Evolutionary conservation across 2,797 vertebrate species (phyloP).

Genomic region (Adrianichthys oophorus): DNA sequence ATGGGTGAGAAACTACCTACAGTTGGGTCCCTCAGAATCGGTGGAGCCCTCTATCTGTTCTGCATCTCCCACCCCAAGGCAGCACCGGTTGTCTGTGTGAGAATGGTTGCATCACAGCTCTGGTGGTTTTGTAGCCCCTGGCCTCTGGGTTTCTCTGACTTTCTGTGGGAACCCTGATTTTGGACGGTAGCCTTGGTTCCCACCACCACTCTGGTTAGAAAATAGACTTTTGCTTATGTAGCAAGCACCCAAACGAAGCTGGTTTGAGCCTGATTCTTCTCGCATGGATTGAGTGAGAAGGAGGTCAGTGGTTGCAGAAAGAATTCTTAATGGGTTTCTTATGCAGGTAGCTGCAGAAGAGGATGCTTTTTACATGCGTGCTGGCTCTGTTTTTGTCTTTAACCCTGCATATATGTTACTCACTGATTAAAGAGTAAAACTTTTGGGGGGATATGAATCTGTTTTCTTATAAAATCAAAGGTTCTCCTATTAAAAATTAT

Average conservation of each 20-base stretch:
- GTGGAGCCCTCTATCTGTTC: constrained; percentile 32
- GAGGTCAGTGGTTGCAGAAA: constrained; percentile 65
- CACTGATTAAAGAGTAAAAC: constrained; percentile 33
- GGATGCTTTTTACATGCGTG: constrained; percentile 71
- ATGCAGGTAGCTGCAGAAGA: constrained; percentile 76
- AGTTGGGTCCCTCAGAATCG: constrained; percentile 56
- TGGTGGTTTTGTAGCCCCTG: constrained; percentile 73
- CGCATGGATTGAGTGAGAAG: constrained; percentile 63
- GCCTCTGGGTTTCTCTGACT: constrained; percentile 72
- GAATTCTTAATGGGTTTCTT: constrained; percentile 74
- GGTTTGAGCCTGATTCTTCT: constrained; percentile 75
- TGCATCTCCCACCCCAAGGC: constrained; percentile 33
- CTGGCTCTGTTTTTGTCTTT: constrained; percentile 23
- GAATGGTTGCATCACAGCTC: constrained; percentile 75
- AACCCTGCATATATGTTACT: constrained; percentile 24
- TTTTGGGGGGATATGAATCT: constrained; percentile 7
- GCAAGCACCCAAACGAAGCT: constrained; percentile 69
- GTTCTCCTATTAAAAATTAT: constrained; percentile 30
- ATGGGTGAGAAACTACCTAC: constrained; percentile 77
- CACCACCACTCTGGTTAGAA: constrained; percentile 78
- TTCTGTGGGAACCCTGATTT: constrained; percentile 83
- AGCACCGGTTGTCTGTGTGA: constrained; percentile 64
- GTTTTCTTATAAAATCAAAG: constrained; percentile 28
- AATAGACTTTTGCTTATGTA: constrained; percentile 74
- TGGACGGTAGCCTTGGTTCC: constrained; percentile 79